A percentile compares a stretch with the other conserved stretches of the same genome.
phyloP scores from a whole-genome alignment of 1,140 invertebrate genomes.

The Caerostris darwini region DNA sequence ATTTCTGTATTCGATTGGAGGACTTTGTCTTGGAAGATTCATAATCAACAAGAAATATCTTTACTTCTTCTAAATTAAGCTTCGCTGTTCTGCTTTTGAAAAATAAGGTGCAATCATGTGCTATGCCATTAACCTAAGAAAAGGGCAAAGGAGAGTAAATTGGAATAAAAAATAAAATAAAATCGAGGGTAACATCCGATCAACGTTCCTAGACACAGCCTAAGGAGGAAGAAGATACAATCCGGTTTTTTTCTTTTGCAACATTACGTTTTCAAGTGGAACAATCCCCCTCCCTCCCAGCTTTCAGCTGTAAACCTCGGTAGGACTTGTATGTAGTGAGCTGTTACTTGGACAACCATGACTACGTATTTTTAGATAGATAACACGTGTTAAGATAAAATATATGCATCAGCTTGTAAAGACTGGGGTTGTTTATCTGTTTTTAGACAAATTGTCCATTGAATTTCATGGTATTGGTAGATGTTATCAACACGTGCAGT shows the following conservation, averaged over 20 bases:
- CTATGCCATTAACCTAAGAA: slow-evolving; percentile 28
- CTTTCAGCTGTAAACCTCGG: not conserved
- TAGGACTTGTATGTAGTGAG: not conserved
- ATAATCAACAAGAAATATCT: too few species aligned
- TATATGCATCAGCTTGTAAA: too few species aligned
- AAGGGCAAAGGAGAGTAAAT: slow-evolving; percentile 56
- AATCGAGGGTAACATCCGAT: slow-evolving; percentile 65
- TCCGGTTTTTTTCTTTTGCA: slow-evolving; percentile 67
- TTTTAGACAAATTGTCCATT: too few species aligned
- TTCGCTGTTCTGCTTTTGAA: not conserved
- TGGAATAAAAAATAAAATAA: slow-evolving; percentile 17
- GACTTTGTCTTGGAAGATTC: too few species aligned
- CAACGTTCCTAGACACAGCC: slow-evolving; percentile 10
- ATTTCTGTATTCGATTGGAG: too few species aligned
- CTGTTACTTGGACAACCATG: not conserved
- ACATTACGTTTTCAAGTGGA: slow-evolving; percentile 36
- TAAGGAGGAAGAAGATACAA: slow-evolving; percentile 63
- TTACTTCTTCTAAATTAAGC: not conserved
- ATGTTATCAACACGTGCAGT: too few species aligned
- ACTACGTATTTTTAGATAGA: slow-evolving; percentile 15
- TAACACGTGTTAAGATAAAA: not conserved
- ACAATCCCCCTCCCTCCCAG: slow-evolving; percentile 1
- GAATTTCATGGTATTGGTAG: too few species aligned
- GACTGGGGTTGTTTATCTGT: too few species aligned
- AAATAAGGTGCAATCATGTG: not conserved